Base-by-base conservation (phyloP, 1,140 invertebrate genomes). In the Hyles euphorbiae region DNA sequence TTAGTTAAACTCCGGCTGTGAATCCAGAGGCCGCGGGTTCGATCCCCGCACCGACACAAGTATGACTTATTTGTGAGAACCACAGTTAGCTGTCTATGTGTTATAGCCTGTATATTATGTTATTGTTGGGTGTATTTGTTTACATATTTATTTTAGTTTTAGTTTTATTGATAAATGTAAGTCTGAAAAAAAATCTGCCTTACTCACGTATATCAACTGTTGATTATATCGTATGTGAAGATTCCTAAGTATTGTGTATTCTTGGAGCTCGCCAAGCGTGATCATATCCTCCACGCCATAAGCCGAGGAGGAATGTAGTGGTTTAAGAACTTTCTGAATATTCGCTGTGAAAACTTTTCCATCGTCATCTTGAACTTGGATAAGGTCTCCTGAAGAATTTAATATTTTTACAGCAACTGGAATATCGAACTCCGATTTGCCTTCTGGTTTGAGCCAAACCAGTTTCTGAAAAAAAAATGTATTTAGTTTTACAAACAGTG, bases 271-370 rank as follows among this genome's bases (percentile, higher is more conserved):
- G 5, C 95, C 96, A 45, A 98, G 88, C 22, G 93, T 94, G 63
- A 98, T 98, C 97, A 99, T 98, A 83, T 99, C 97, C 84, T 98
- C 96, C 4, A 98, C 96, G 49, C 95, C 95, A 64, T 94, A 90
- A 34, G 96, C 90, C 0, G 96, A 98, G 2, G 95, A 95, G 3
- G 94, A 90, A 83, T 98, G 96, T 93, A 98, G 96, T 34, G 93
- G 92, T 78, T 96, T 95, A 50, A 98, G 91, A 34, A 93, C 87
- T 74, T 92, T 89, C 5, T 87, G 83, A 2, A 89, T 72, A 7
- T 89, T 74, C 34, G 92, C 88, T 57, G 83, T 90, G 46, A 87
- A 87, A 63, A 92, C 94, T 78, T 94, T 93, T 36, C 92, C 94
- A 70, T 95, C 93, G 81, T 98, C 96, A 87, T 97, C 94, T 66